These are phyloP conservation scores for Eurosta solidaginis DNA, from an alignment of 1,140 invertebrate species.

Conservation along the genomic window DNA sequence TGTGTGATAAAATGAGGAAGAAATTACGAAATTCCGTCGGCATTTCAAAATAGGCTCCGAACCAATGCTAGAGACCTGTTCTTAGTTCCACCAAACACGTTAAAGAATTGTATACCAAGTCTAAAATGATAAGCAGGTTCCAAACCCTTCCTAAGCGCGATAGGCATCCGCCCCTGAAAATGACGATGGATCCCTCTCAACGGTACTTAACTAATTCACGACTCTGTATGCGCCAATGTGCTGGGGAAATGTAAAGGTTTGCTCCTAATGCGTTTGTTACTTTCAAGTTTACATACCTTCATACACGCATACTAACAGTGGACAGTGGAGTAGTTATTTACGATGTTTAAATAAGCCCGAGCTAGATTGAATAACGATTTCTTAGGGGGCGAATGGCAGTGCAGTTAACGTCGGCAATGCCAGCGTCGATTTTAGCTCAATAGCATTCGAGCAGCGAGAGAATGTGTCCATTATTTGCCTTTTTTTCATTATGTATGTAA, in stretches of 20 bases:
- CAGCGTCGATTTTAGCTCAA: background rate
- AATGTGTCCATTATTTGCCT: background rate
- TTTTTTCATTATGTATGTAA: slow-evolving; percentile 13
- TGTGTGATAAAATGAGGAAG: no score
- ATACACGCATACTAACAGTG: background rate
- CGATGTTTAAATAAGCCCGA: no score
- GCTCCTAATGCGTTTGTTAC: background rate
- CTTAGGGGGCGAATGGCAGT: background rate
- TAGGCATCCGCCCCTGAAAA: no score
- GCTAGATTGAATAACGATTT: no score
- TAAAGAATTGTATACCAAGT: no score
- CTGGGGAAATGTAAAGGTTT: background rate
- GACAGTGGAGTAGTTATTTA: no score
- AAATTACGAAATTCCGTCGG: no score
- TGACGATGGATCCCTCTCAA: background rate
- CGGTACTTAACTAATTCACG: background rate
- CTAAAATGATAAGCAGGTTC: no score
- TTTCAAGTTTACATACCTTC: background rate
- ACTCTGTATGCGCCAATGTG: background rate
- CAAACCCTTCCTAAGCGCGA: no score
- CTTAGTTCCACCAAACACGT: no score
- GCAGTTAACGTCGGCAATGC: background rate
- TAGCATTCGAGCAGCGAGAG: background rate
- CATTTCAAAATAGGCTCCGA: no score
- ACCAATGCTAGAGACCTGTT: no score